phyloP scores from a whole-genome alignment of 2,113 vertebrate species.

The Prionailurus bengalensis region DNA sequence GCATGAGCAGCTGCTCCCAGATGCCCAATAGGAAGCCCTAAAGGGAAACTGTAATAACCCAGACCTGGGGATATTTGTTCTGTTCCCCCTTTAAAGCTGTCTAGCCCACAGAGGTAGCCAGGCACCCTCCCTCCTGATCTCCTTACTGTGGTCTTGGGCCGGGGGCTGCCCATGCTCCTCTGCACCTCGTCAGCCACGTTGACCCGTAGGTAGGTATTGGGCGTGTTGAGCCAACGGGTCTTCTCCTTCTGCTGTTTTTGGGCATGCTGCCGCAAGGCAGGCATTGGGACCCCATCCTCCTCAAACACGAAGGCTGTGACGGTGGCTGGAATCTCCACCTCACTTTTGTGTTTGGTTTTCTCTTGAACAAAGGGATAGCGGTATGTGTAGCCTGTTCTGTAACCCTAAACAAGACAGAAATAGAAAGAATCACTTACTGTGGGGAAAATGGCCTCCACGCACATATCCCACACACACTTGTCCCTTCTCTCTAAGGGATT shows the following conservation, averaged over 20 bases:
- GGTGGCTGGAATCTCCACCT: constrained; percentile 96
- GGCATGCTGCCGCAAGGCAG: constrained; percentile 91
- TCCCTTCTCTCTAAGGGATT: not conserved
- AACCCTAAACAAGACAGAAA: constrained; percentile 89
- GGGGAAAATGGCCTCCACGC: not conserved
- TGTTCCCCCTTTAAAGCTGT: not conserved
- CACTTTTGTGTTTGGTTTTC: constrained; percentile 94
- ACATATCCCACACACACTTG: not conserved
- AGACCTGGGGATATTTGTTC: not conserved
- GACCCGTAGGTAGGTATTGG: constrained; percentile 96
- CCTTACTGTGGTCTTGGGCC: constrained; percentile 94
- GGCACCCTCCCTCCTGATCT: not conserved
- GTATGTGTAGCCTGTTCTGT: constrained; percentile 97
- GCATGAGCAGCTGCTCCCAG: not conserved
- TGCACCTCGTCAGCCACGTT: constrained; percentile 91
- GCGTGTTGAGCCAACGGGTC: constrained; percentile 98
- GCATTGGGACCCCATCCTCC: constrained; percentile 88
- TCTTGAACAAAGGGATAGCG: constrained; percentile 97
- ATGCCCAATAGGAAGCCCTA: not conserved
- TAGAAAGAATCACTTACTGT: not conserved
- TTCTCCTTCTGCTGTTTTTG: constrained; percentile 98
- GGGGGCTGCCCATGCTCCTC: constrained; percentile 86
- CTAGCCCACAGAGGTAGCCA: not conserved
- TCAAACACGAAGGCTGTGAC: constrained; percentile 95
- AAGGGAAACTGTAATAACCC: not conserved